Evolutionary conservation across 2,888 invertebrate species (phyloP), one percentile per base, ranked within the genome.

Genomic region (Frankliniella intonsa): DNA sequence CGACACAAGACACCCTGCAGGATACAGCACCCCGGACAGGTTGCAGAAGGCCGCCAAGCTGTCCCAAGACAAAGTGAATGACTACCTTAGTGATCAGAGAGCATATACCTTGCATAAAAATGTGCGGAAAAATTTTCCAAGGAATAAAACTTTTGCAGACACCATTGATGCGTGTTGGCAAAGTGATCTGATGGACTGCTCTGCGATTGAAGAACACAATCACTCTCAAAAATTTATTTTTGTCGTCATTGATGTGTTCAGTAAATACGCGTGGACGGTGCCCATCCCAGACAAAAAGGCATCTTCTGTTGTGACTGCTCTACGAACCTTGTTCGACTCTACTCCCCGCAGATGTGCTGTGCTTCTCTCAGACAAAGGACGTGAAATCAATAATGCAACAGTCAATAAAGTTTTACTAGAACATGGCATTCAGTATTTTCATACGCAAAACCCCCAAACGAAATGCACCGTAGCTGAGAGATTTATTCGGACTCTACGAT

Each of bases 391-490:
- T 14, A 65, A 19, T 19, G 19, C 11, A 3, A 65, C 65, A 22
- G 5, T 80, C 12, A n/a, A 80, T 38, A 51, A 10, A 50, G 82
- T 83, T 80, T 81, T 84, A n/a, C 83, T 83, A 49, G 38, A 83
- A 25, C 81, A 84, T 22, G 83, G 84, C 38, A 83, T 84, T 79
- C 50, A 81, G 50, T 85, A 84, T 84, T 85, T 85, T 81, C 84
- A 84, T 0, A 85, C 85, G 0, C 81, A 85, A 7, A 85, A 86
- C 83, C 82, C 82, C 0, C 85, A 86, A 62, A 85, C 84, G 10
- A 87, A 87, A 84, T 85, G 85, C 0, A 82, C 84, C 5, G 82
- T 87, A 5, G 84, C 86, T 17, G 87, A 87, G 83, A 81, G 87
- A 19, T 86, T 86, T 25, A 84, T 86, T 82, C 82, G 85, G 80